phyloP scores from a whole-genome alignment of 2,888 invertebrate genomes.

The Nomada fabriciana region DNA sequence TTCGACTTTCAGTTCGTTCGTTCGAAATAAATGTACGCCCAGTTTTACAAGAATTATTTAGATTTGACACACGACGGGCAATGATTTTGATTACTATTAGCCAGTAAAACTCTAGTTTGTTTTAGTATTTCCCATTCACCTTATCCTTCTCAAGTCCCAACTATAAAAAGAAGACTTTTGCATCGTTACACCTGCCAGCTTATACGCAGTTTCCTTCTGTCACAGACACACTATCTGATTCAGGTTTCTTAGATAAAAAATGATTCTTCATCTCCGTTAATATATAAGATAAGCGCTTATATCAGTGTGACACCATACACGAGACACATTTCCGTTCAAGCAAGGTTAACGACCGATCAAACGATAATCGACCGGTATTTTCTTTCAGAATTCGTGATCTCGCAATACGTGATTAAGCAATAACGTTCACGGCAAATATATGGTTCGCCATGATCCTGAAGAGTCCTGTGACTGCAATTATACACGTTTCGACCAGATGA shows the following conservation, averaged over 20 bases:
- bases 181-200: neutral
- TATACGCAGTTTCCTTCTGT: neutral
- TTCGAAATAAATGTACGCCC: too few relatives aligned
- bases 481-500: conserved; percentile 1
- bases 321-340: neutral
- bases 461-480: neutral
- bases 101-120: too few relatives aligned
- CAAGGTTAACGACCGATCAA: conserved; percentile 12
- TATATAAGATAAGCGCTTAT: too few relatives aligned
- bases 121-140: too few relatives aligned
- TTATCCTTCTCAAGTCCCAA: too few relatives aligned
- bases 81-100: too few relatives aligned
- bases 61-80: too few relatives aligned
- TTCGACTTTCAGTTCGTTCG: too few relatives aligned
- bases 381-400: conserved; percentile 9
- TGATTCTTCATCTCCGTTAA: too few relatives aligned
- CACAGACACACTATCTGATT: neutral
- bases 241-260: neutral
- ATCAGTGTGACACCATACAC: neutral
- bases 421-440: conserved; percentile 26
- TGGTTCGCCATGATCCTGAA: neutral
- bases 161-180: too few relatives aligned
- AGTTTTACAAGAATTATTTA: too few relatives aligned
- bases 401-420: conserved; percentile 20
- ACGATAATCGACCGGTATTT: conserved; percentile 17